Evolutionary conservation across 2,888 invertebrate species (phyloP), one percentile per base, ranked within the genome.

Genomic region (Pheosia tremula): DNA sequence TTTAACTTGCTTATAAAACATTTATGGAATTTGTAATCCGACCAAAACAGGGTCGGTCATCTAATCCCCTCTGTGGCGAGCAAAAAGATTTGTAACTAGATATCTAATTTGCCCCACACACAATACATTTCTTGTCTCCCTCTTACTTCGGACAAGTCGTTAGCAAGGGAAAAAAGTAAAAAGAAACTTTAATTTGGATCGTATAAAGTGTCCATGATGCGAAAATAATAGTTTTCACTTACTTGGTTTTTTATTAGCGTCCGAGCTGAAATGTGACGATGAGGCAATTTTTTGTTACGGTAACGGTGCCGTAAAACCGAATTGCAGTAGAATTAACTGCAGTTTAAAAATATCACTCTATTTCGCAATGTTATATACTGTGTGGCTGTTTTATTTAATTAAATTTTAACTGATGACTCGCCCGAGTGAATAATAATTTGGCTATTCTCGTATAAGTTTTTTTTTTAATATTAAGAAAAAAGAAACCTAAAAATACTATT

Each of bases 221-320:
- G 75, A 77, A 78, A 78, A 79, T 74, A 79, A 79, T 82, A 79
- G 77, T 79, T 80, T 78, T 79, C 72, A 79, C 73, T 81, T 78
- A 72, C 71, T 69, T 68, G 65, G 64, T 63, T 73, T 75, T 77
- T 78, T 81, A 79, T 78, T 80, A 72, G 73, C 76, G 67, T 59
- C 58, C 71, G 66, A 59, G 69, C 69, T 67, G 70, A 71, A 75
- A 72, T 72, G 74, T 67, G 69, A 66, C 64, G 71, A 72, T 62
- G 68, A 62, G 66, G 69, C 68, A 64, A 66, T 77, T 71, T 76
- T 73, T 77, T 73, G 70, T 58, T 52, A 68, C 68, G 63, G 64
- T 66, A 59, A 60, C 56, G 49, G 60, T 61, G 71, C 55, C 65
- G 64, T 69, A 63, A 66, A 67, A 72, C 60, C 62, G 57, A 72